phyloP scores from a whole-genome alignment of 2,113 vertebrate genomes.

The Epinephelus cyanopodus region DNA sequence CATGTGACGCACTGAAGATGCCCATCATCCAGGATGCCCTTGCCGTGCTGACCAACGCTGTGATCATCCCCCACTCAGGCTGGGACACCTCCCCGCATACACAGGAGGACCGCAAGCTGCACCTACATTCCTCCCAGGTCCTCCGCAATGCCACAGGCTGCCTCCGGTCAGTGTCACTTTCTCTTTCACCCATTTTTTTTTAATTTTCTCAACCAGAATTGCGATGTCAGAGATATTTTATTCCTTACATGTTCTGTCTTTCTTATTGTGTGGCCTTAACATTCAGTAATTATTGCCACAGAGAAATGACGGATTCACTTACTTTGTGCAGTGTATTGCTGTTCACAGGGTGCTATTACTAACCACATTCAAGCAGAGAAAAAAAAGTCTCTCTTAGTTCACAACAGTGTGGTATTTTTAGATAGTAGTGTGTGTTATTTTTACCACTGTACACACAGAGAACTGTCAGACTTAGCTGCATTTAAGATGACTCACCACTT shows the following conservation, averaged over 20 bases:
- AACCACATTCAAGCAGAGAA: background rate
- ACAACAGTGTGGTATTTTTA: slow-evolving; percentile 53
- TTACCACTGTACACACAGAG: slow-evolving; percentile 28
- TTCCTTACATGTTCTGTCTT: background rate
- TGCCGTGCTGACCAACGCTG: slow-evolving; percentile 95
- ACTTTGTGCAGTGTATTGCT: background rate
- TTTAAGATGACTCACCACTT: slow-evolving; percentile 64
- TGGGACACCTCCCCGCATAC: slow-evolving; percentile 94
- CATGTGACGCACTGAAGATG: slow-evolving; percentile 98
- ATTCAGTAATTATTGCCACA: background rate
- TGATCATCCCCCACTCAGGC: slow-evolving; percentile 98
- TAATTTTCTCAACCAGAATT: background rate
- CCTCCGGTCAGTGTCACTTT: slow-evolving; percentile 89
- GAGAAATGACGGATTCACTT: background rate
- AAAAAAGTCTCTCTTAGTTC: slow-evolving; percentile 4
- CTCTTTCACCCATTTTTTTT: background rate
- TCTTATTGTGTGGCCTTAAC: too few relatives aligned
- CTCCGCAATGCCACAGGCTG: slow-evolving; percentile 99
- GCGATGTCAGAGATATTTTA: background rate
- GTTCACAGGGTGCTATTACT: background rate
- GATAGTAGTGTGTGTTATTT: slow-evolving; percentile 47
- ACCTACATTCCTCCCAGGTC: slow-evolving; percentile 98
- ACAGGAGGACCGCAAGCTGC: slow-evolving; percentile 96
- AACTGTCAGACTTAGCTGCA: slow-evolving; percentile 47
- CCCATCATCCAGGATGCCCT: slow-evolving; percentile 99